phyloP scores from a whole-genome alignment of 2,888 invertebrate genomes.

The Hermaeophaga mercurialis region DNA sequence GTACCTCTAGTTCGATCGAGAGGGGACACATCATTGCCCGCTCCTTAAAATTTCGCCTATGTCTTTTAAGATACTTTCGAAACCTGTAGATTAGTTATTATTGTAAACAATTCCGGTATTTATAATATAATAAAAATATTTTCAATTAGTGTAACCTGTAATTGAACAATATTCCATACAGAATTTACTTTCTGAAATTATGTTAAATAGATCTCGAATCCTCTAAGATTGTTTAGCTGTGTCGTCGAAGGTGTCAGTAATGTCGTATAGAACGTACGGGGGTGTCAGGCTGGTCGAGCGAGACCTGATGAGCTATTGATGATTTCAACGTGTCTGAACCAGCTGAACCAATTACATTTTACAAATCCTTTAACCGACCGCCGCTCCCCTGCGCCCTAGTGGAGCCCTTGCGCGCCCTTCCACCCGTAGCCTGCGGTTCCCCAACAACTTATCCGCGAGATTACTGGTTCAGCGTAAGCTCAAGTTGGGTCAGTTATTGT shows the following conservation, averaged over 20 bases:
- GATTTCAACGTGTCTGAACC: conserved; percentile 66
- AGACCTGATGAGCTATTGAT: conserved; percentile 66
- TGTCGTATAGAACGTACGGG: conserved; percentile 18
- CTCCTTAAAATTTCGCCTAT: too few relatives aligned
- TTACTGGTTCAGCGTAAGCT: conserved; percentile 39
- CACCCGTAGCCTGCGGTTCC: conserved; percentile 42
- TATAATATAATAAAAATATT: too few relatives aligned
- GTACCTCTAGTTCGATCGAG: too few relatives aligned
- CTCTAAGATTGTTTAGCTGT: too few relatives aligned
- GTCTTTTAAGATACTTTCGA: too few relatives aligned
- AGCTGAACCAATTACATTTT: conserved; percentile 68
- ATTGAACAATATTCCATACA: too few relatives aligned
- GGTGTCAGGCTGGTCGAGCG: conserved; percentile 35
- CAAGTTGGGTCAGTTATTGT: conserved; percentile 16
- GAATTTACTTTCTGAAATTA: too few relatives aligned
- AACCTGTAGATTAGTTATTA: too few relatives aligned
- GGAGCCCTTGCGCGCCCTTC: conserved; percentile 7
- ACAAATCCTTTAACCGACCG: conserved; percentile 56
- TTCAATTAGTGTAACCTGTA: too few relatives aligned
- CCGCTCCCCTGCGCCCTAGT: conserved; percentile 19
- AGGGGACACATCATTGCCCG: too few relatives aligned
- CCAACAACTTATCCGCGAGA: conserved; percentile 41
- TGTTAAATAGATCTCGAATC: too few relatives aligned
- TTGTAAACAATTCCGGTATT: too few relatives aligned
- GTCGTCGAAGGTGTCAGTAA: conserved; percentile 25